Base-by-base conservation (phyloP, 2,888 invertebrate genomes). In the Cheilosia soror region DNA sequence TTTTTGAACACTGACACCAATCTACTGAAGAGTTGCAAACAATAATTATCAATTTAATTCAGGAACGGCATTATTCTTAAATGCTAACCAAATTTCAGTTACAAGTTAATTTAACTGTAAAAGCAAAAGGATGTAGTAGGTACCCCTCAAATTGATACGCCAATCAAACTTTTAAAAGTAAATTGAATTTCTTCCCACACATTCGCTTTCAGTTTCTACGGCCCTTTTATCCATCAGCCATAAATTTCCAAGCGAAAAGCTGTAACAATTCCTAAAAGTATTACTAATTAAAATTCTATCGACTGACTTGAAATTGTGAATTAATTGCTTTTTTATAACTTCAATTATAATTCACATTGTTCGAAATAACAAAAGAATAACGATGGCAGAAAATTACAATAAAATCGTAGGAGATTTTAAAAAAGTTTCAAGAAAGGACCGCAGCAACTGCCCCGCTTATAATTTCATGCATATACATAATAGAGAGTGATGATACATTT, bases 271-370 rank as follows among this genome's bases (percentile, higher is more conserved):
- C 20, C 25, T 42, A 33, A 80, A 81, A 69, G 63, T 69, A 57
- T 76, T 49, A 55, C 76, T 81, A 81, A 81, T 81, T 75, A 81
- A 81, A 75, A 81, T 81, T 81, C 63, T 76, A 69, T 76, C 76
- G 63, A 69, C 76, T 81, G 68, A 69, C 76, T 73, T 60, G 69
- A 51, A 81, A 81, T 69, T 76, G 81, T 69, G 76, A 81, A 81
- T 76, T 81, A 81, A 81, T 81, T 75, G 76, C 69, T 62, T 81
- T 76, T 81, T 81, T 76, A 37, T 81, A 72, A 44, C 62, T 76
- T 76, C 81, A 81, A 76, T 75, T 81, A 81, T 81, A 81, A 57
- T 63, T 63, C 15, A 57, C 69, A 81, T 81, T 81, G 81, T 81
- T 81, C 55, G 5, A 63, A 63, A n/a, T 63, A 76, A 76, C 57